These are phyloP conservation scores for Eupristina koningsbergeri DNA, from an alignment of 1,140 invertebrate species.

Conservation along the genomic window DNA sequence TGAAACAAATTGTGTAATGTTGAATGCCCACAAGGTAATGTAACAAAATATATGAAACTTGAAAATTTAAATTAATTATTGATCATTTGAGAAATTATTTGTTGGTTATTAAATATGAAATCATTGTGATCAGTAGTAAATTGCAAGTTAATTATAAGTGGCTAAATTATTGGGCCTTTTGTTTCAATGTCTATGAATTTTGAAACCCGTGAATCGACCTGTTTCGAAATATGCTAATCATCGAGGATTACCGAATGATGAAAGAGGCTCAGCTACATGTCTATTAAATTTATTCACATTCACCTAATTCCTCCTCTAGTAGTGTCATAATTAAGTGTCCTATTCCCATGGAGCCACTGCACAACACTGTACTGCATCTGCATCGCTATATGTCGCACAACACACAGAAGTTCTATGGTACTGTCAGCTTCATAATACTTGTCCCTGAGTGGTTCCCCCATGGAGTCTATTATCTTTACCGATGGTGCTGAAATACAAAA, in stretches of 20 bases:
- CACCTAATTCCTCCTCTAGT: conserved; percentile 83
- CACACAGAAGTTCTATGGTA: conserved; percentile 82
- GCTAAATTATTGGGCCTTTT: no score
- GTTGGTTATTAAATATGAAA: no score
- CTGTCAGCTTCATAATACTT: conserved; percentile 85
- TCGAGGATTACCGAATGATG: background rate
- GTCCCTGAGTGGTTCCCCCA: conserved; percentile 79
- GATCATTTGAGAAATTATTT: no score
- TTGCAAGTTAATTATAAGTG: no score
- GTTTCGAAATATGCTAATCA: background rate
- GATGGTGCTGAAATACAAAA: conserved; percentile 77
- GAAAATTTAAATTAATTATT: no score
- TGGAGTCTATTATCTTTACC: conserved; percentile 83
- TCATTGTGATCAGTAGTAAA: no score
- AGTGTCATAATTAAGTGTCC: conserved; percentile 82
- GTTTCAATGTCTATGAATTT: no score
- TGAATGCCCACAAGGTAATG: no score
- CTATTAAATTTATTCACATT: conserved; percentile 51
- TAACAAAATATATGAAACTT: no score
- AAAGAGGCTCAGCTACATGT: background rate
- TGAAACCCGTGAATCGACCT: no score
- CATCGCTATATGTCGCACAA: conserved; percentile 81
- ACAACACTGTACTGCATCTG: conserved; percentile 78
- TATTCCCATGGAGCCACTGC: conserved; percentile 81
- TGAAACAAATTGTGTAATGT: no score